Evolutionary conservation across 2,113 vertebrate genomes (phyloP).

Genomic region (Pholis gunnellus): DNA sequence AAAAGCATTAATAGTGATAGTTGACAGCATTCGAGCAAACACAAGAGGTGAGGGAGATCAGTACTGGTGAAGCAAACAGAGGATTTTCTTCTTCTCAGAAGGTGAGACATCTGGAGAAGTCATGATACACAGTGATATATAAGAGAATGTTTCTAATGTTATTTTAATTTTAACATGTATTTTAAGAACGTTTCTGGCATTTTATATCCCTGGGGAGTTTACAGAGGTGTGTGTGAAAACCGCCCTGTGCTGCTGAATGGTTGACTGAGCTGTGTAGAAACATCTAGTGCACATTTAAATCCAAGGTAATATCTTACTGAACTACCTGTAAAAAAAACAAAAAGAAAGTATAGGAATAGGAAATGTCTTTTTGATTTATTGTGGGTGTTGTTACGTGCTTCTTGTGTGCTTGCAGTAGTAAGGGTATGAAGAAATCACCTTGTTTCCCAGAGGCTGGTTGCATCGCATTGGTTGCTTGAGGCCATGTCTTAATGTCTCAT

Average conservation of each 20-base stretch:
- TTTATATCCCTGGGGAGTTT: constrained; percentile 13
- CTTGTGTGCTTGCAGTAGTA: background rate
- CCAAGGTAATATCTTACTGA: constrained; percentile 39
- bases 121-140: background rate
- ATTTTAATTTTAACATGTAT: background rate
- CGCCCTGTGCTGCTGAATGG: constrained; percentile 39
- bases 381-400: background rate
- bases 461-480: background rate
- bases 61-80: background rate
- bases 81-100: background rate
- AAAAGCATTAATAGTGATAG: constrained; percentile 62
- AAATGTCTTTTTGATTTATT: background rate
- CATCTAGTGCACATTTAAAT: constrained; percentile 13
- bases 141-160: background rate
- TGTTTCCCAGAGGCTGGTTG: constrained; percentile 35
- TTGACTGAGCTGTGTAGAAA: constrained; percentile 39
- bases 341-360: background rate
- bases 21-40: constrained; percentile 46
- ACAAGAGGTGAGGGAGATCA: constrained; percentile 25
- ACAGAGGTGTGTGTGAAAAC: constrained; percentile 16
- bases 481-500: background rate
- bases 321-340: background rate
- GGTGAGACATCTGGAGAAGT: background rate
- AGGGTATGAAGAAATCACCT: constrained; percentile 42
- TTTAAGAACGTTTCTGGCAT: background rate